These are phyloP conservation scores for Heterocephalus glaber DNA, from an alignment of 2,113 vertebrate genomes.

Conservation along the genomic window DNA sequence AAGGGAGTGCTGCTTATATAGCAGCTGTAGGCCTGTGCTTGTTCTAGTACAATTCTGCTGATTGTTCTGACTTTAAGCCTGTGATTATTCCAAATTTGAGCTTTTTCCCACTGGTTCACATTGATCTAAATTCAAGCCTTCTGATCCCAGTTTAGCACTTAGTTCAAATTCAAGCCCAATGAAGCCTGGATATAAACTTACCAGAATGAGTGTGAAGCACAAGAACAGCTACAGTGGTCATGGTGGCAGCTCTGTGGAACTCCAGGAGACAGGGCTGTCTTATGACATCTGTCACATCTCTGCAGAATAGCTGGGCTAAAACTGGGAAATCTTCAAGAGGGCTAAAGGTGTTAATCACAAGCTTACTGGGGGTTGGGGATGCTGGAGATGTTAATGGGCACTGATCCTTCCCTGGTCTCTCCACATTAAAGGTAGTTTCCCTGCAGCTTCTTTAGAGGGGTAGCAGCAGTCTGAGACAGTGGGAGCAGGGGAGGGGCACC, in stretches of 20 bases:
- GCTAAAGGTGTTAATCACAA: neutral
- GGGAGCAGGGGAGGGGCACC: neutral
- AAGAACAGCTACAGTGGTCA: neutral
- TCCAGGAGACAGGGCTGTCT: neutral
- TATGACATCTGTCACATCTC: neutral
- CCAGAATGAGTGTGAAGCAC: neutral
- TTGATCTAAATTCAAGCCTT: neutral
- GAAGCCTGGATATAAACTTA: neutral
- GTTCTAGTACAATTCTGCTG: neutral
- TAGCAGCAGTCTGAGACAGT: neutral
- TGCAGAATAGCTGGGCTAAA: neutral
- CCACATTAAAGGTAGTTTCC: neutral
- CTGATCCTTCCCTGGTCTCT: neutral
- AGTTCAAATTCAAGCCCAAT: neutral
- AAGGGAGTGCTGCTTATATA: no score
- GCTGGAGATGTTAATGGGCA: neutral
- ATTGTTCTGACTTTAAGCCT: neutral
- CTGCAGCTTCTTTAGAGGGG: neutral
- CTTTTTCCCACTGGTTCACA: neutral
- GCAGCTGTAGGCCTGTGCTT: no score
- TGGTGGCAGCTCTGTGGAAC: neutral
- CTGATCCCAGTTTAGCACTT: neutral
- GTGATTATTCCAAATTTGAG: neutral
- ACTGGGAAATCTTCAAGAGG: neutral
- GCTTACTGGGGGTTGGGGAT: neutral